Evolutionary conservation across 2,113 vertebrate species (phyloP).

Genomic region (Eidolon helvum): DNA sequence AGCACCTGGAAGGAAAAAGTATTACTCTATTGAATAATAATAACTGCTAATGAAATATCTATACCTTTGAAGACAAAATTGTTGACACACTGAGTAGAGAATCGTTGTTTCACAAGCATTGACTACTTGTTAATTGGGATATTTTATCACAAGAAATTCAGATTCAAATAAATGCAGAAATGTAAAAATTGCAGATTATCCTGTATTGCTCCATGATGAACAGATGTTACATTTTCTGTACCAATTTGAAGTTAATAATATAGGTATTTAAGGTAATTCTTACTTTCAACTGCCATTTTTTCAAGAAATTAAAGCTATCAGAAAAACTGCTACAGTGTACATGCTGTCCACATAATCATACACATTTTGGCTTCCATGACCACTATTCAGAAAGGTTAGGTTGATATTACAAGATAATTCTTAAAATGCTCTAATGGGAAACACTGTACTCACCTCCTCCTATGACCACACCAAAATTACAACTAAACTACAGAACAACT

Average conservation of each 20-base stretch:
- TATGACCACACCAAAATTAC: too few species aligned
- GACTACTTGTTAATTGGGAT: slow-evolving; percentile 60
- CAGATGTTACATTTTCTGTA: slow-evolving; percentile 56
- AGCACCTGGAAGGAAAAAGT: slow-evolving; percentile 52
- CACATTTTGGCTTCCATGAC: neutral
- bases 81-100: slow-evolving; percentile 47
- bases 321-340: neutral
- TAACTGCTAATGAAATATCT: slow-evolving; percentile 68
- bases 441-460: too few species aligned
- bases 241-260: slow-evolving; percentile 53
- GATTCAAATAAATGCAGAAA: slow-evolving; percentile 72
- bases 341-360: neutral
- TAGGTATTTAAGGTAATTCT: slow-evolving; percentile 59
- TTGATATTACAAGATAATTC: neutral
- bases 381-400: neutral
- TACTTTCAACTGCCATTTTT: slow-evolving; percentile 52
- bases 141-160: slow-evolving; percentile 72
- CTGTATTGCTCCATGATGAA: slow-evolving; percentile 57
- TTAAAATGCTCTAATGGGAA: neutral
- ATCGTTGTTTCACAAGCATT: slow-evolving; percentile 66
- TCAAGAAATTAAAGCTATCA: neutral
- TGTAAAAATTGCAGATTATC: slow-evolving; percentile 65
- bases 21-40: slow-evolving; percentile 55
- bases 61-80: slow-evolving; percentile 63
- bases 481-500: too few species aligned